Evolutionary conservation across 2,113 vertebrate species (phyloP).

Genomic region (Ctenomys sociabilis): DNA sequence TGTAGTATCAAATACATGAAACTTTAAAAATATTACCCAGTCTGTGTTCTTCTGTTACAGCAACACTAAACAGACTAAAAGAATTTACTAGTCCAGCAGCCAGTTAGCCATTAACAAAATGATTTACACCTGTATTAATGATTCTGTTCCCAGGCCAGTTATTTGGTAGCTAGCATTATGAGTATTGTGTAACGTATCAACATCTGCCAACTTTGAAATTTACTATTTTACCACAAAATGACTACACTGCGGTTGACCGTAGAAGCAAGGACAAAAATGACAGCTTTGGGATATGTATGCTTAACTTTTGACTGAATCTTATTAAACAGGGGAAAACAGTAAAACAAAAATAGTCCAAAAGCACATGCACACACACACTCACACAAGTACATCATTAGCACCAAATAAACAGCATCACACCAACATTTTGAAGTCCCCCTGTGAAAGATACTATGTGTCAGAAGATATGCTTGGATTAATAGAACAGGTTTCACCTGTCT

Average conservation of each 20-base stretch:
- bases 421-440: neutral
- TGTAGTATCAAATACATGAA: too few relatives aligned
- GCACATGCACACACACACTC: neutral
- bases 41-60: neutral
- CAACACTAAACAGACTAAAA: neutral
- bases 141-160: neutral
- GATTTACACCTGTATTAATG: neutral
- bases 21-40: neutral
- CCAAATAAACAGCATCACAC: neutral
- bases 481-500: neutral
- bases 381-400: neutral
- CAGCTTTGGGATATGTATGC: neutral
- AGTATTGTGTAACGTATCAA: neutral
- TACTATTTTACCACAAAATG: slow-evolving; percentile 44
- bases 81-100: neutral
- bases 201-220: slow-evolving; percentile 36
- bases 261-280: slow-evolving; percentile 34
- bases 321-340: neutral
- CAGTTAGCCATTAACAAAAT: slow-evolving; percentile 14
- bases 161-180: neutral
- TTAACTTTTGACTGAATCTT: slow-evolving; percentile 7
- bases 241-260: neutral
- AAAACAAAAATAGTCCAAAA: neutral
- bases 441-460: neutral
- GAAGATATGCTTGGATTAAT: neutral